Base-by-base conservation (phyloP, 1,140 invertebrate genomes). In the Drosophila pallidifrons region DNA sequence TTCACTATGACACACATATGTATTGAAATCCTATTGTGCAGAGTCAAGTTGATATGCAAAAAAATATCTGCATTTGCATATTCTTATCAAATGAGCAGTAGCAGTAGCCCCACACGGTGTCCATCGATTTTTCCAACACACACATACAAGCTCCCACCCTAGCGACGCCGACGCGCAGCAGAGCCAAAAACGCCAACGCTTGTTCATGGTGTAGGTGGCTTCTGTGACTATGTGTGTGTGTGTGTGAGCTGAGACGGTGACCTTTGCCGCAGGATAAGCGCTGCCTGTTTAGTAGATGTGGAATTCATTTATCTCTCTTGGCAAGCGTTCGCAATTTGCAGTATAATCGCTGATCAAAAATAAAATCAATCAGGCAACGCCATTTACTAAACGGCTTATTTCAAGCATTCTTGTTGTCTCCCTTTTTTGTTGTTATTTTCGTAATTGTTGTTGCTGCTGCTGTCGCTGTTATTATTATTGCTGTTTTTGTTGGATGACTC, bases 81-180 rank as follows among this genome's bases (percentile, higher is more conserved):
- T 64, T 47, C 57, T 75, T 77, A 75, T 75, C 72, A 75, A 69
- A 74, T 32, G 6, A 68, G 49, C 30, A 54, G 28, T 7, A 10
- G 35, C 35, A 32, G 32, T 2, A 8, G 20, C 20, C 20, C 20
- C 41, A 13, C 30, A 55, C 20, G 20, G 49, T 66, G 38, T 32
- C 28, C 49, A 75, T 75, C 72, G 72, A 75, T 75, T 75, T 75
- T 75, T 70, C 72, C 43, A 59, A 72, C 52, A 57, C 64, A 69
- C 32, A 63, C 43, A 63, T 7, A 43, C 38, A 43, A 49, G n/a
- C 41, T 11, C 35, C 4, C 55, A 20, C 55, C 49, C 20, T 32
- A 20, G 68, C 38, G 15, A 13, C 49, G 47, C 49, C 43, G 32
- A 69, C 57, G 64, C 71, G 41, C 71, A 68, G 32, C n/a, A 10